phyloP scores from a whole-genome alignment of 2,113 vertebrate genomes.

The Proterorhinus semilunaris region DNA sequence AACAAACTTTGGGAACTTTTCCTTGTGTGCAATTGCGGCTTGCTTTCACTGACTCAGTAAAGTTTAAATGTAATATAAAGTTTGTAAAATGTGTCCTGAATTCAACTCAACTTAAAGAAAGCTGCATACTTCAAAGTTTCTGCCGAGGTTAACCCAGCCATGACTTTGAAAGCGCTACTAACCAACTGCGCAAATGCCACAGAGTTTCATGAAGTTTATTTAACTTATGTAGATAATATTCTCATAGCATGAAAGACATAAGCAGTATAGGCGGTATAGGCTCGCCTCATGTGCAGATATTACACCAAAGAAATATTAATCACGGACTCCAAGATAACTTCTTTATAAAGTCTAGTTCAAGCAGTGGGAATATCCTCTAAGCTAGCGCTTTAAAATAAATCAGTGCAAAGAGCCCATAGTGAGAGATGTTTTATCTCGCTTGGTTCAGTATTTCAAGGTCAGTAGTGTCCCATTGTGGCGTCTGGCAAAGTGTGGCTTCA shows the following conservation, averaged over 20 bases:
- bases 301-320: too few species aligned
- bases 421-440: constrained; percentile 1
- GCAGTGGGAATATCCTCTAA: background rate
- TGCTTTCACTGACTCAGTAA: too few species aligned
- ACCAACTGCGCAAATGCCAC: background rate
- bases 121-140: background rate
- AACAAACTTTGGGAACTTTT: too few species aligned
- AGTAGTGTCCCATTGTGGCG: constrained; percentile 28
- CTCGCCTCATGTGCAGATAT: too few species aligned
- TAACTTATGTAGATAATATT: background rate
- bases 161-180: background rate
- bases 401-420: background rate
- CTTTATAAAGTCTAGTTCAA: background rate
- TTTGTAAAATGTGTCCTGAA: background rate
- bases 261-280: too few species aligned
- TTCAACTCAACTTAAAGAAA: background rate
- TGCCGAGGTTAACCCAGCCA: background rate
- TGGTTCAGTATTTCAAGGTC: constrained; percentile 53
- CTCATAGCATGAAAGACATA: too few species aligned
- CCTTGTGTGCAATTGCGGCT: too few species aligned
- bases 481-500: constrained; percentile 30
- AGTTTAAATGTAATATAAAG: background rate
- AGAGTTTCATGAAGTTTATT: background rate
- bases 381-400: background rate
- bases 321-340: background rate